A percentile compares a stretch with the other conserved stretches of the same genome.
phyloP scores from a whole-genome alignment of 2,797 vertebrate genomes.

The Sebastes minor region DNA sequence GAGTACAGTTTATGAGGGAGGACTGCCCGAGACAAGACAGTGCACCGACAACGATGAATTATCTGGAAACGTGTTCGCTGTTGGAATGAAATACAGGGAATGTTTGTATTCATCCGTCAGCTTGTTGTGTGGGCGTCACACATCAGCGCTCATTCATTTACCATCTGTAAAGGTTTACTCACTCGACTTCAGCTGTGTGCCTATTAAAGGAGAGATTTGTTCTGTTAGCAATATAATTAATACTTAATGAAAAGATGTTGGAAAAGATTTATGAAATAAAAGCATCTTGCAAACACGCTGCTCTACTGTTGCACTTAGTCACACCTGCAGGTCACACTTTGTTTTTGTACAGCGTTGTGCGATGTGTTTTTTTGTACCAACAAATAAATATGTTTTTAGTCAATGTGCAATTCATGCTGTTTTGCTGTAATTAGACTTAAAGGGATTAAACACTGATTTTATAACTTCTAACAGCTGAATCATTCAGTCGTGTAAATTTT shows the following conservation, averaged over 20 bases:
- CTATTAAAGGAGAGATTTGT: conserved; percentile 9
- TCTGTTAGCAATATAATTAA: conserved; percentile 34
- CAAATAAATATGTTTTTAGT: conserved; percentile 48
- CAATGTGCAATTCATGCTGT: conserved; percentile 12
- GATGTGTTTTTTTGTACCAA: conserved; percentile 25
- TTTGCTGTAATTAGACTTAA: conserved; percentile 9
- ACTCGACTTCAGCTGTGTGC: conserved; percentile 11
- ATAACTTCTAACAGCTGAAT: background rate
- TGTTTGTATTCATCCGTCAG: conserved; percentile 15
- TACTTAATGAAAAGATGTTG: conserved; percentile 41
- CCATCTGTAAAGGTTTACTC: background rate
- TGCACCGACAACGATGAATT: background rate
- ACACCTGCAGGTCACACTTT: conserved; percentile 6
- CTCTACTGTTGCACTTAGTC: conserved; percentile 40
- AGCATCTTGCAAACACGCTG: conserved; percentile 37
- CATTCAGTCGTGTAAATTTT: background rate
- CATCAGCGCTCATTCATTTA: conserved; percentile 26
- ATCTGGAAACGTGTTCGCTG: conserved; percentile 13
- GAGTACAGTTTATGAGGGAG: conserved; percentile 7
- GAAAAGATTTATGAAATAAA: conserved; percentile 59
- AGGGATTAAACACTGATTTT: background rate
- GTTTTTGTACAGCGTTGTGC: background rate
- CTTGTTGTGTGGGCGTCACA: conserved; percentile 2
- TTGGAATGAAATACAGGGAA: conserved; percentile 16
- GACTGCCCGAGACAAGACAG: background rate